These are phyloP conservation scores for Drosophila putrida DNA, from an alignment of 2,888 invertebrate species.

Conservation along the genomic window DNA sequence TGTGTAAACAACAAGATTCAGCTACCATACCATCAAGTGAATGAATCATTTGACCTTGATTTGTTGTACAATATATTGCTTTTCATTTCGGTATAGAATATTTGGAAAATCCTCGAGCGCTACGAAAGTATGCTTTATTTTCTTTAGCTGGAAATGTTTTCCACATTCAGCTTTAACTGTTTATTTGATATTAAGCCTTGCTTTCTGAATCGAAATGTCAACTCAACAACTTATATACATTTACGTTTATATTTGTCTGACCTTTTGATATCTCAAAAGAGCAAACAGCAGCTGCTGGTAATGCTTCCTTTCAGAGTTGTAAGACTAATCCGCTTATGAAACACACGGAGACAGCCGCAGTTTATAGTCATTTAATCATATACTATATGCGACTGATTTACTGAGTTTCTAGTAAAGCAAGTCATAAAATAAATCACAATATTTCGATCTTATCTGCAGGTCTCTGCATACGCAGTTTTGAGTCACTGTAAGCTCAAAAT, in stretches of 20 bases:
- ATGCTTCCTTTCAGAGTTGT: constrained; percentile 13
- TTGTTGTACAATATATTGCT: constrained; percentile 3
- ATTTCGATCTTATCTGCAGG: constrained; percentile 1
- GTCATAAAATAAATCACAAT: constrained; percentile 21
- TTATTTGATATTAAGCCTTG: not conserved
- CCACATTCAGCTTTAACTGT: not conserved
- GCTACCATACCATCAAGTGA: not conserved
- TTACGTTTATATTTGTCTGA: constrained; percentile 5
- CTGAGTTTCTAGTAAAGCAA: not conserved
- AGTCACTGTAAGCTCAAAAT: constrained; percentile 6
- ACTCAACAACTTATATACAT: not conserved
- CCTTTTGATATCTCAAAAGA: constrained; percentile 6
- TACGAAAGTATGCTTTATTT: constrained; percentile 29
- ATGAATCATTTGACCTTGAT: constrained; percentile 47
- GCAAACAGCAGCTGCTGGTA: constrained; percentile 20
- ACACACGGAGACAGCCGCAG: constrained; percentile 8
- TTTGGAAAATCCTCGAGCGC: not conserved
- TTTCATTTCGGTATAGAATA: constrained; percentile 8
- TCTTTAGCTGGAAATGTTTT: not conserved
- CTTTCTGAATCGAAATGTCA: not conserved
- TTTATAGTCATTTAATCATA: constrained; percentile 8
- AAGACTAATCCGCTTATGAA: constrained; percentile 41
- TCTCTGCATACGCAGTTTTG: not conserved
- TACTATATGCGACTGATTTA: constrained; percentile 5
- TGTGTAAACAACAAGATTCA: constrained; percentile 40